These are phyloP conservation scores for Betta splendens DNA, from an alignment of 2,797 vertebrate species.

Conservation along the genomic window DNA sequence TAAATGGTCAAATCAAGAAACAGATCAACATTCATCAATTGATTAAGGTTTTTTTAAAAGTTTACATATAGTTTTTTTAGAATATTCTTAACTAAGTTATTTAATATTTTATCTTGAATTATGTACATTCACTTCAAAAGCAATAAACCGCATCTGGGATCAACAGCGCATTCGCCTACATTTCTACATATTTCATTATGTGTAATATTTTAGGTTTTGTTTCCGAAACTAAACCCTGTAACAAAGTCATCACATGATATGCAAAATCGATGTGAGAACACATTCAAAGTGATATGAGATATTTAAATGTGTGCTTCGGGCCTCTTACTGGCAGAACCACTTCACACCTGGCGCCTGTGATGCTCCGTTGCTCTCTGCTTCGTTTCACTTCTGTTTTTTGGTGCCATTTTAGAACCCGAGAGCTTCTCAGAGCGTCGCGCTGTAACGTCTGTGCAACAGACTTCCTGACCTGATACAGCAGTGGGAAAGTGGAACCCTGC, in stretches of 20 bases:
- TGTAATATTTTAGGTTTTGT: conserved; percentile 26
- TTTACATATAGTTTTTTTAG: too few relatives aligned
- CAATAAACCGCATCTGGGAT: too few relatives aligned
- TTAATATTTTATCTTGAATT: background rate
- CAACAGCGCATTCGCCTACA: too few relatives aligned
- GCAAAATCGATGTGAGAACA: background rate
- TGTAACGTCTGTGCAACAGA: conserved; percentile 53
- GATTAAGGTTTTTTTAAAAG: too few relatives aligned
- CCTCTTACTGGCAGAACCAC: conserved; percentile 47
- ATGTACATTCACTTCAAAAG: too few relatives aligned
- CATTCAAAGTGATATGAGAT: conserved; percentile 46
- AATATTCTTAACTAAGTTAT: background rate
- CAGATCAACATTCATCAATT: too few relatives aligned
- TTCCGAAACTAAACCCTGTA: conserved; percentile 21
- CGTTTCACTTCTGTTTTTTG: conserved; percentile 71
- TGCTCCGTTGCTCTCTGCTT: conserved; percentile 42
- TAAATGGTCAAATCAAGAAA: background rate
- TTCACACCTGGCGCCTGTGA: conserved; percentile 66
- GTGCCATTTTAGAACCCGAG: conserved; percentile 37
- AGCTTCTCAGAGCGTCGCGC: conserved; percentile 52
- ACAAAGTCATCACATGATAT: conserved; percentile 15
- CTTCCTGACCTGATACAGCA: conserved; percentile 12
- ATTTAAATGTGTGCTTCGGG: conserved; percentile 54
- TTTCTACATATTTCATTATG: too few relatives aligned
- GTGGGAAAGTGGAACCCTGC: conserved; percentile 31